Percentiles rank a stretch among this genome's conserved stretches.
Evolutionary conservation across 2,113 vertebrate genomes (phyloP).

Genomic region (Etia nguti): DNA sequence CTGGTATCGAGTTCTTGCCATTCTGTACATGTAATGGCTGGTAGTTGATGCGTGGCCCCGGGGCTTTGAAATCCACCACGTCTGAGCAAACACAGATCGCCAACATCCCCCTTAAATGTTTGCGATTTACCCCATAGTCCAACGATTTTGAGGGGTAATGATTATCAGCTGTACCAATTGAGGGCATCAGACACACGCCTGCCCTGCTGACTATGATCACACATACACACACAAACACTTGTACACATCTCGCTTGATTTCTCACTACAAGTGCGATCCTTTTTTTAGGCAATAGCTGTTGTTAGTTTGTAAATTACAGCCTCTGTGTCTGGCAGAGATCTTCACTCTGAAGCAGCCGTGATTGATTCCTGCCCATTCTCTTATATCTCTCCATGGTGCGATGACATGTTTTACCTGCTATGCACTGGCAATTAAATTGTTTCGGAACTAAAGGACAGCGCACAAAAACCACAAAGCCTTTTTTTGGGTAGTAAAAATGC

Average conservation of each 20-base stretch:
- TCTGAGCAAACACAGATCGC: constrained; percentile 40
- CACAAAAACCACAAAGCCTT: not conserved
- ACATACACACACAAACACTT: constrained; percentile 6
- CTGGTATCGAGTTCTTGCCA: not conserved
- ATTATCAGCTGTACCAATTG: constrained; percentile 50
- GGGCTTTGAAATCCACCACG: constrained; percentile 2
- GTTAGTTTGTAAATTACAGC: constrained; percentile 37
- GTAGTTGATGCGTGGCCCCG: not conserved
- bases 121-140: constrained; percentile 48
- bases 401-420: not conserved
- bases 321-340: not conserved
- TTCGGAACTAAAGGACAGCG: not conserved
- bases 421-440: not conserved
- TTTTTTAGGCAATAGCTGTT: constrained; percentile 11
- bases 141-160: constrained; percentile 26
- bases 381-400: not conserved
- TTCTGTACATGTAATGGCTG: not conserved
- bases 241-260: not conserved
- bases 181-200: constrained; percentile 30
- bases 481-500: not conserved
- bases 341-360: constrained; percentile 18
- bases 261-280: not conserved
- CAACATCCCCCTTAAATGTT: constrained; percentile 36
- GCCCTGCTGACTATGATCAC: not conserved
- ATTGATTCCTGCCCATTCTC: constrained; percentile 29